Evolutionary conservation across 1,140 invertebrate species (phyloP).

Genomic region (Magallana angulata): DNA sequence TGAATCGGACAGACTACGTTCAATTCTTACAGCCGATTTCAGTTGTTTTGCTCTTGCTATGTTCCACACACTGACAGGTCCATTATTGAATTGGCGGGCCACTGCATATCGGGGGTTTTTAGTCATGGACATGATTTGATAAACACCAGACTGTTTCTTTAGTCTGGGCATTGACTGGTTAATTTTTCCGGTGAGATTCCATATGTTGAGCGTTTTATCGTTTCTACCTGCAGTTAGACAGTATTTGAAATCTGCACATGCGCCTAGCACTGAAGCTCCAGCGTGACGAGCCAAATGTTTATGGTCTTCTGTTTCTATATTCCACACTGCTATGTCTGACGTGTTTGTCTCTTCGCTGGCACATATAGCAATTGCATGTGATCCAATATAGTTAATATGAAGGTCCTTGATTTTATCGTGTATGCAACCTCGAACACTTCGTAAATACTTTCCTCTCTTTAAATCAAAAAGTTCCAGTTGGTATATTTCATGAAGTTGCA

Average conservation of each 20-base stretch:
- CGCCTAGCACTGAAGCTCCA: conserved; percentile 68
- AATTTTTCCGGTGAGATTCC: conserved; percentile 74
- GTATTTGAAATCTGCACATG: conserved; percentile 73
- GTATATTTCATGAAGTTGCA: conserved; percentile 73
- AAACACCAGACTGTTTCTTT: conserved; percentile 71
- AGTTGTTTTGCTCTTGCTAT: conserved; percentile 72
- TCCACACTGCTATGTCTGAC: conserved; percentile 77
- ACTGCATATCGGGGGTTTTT: conserved; percentile 75
- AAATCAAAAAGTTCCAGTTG: conserved; percentile 75
- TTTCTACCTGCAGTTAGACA: conserved; percentile 72
- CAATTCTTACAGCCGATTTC: conserved; percentile 70
- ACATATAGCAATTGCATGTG: conserved; percentile 73
- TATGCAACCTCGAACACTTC: conserved; percentile 75
- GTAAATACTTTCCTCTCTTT: conserved; percentile 70
- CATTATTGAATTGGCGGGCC: conserved; percentile 74
- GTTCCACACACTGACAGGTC: conserved; percentile 77
- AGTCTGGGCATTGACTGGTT: conserved; percentile 72
- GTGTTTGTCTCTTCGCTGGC: conserved; percentile 67
- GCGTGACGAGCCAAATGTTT: conserved; percentile 78
- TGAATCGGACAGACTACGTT: conserved; percentile 71
- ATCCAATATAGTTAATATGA: conserved; percentile 72
- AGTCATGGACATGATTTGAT: conserved; percentile 72
- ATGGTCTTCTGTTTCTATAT: conserved; percentile 78
- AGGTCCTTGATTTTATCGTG: conserved; percentile 71
- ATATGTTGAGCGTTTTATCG: conserved; percentile 72